Conservation (phyloP, 2,113 vertebrate genomes). For the Sus scrofa region T2T-Sscrofa CM000819.6:71529501-71530000, state of each 20-base stretch:
- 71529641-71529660: not conserved
- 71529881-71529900: not conserved
- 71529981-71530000: not conserved
- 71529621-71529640: not conserved
- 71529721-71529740: not conserved
- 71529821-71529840: not conserved
- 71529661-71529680: not conserved
- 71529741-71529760: not conserved
- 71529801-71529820: not conserved
- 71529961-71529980: not conserved
- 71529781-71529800: not conserved
- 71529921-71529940: not conserved
- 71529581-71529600: not conserved
- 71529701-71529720: not conserved
- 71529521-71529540: too few relatives aligned
- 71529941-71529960: not conserved
- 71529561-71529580: not conserved
- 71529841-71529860: not conserved
- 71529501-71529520: too few relatives aligned
- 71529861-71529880: not conserved
- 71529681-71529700: not conserved
- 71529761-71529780: not conserved
- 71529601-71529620: not conserved
- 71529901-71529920: not conserved
- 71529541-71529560: too few relatives aligned